Conservation (phyloP, 2,888 invertebrate species). For the Diachrysia chrysitis region DNA sequence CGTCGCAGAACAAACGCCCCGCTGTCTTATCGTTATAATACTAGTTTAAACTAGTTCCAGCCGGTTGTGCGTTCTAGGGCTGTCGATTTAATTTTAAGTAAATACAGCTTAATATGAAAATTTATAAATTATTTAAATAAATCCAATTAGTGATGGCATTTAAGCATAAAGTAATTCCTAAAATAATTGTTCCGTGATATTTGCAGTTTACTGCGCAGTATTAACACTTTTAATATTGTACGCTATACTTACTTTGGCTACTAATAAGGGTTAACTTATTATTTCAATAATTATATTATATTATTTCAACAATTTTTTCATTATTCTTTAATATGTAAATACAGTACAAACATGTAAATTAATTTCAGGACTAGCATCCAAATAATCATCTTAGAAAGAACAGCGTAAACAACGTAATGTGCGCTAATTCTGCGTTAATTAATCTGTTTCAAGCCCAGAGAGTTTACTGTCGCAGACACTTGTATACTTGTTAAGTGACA, state of each 20-base stretch:
- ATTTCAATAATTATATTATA: too few species aligned
- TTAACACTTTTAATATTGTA: too few species aligned
- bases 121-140: too few species aligned
- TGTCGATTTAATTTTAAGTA: conserved; percentile 14
- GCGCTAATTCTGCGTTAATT: conserved; percentile 1
- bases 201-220: too few species aligned
- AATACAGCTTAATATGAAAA: too few species aligned
- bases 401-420: not conserved
- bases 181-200: not conserved
- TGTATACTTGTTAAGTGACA: conserved; percentile 18
- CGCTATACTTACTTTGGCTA: too few species aligned
- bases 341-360: not conserved
- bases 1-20: conserved; percentile 54
- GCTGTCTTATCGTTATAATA: conserved; percentile 62
- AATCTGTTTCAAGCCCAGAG: not conserved
- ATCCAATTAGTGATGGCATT: too few species aligned
- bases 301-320: too few species aligned
- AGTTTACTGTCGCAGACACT: not conserved
- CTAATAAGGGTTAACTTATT: too few species aligned
- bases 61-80: conserved; percentile 45
- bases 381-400: conserved; percentile 2
- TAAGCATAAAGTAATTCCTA: not conserved
- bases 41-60: conserved; percentile 61
- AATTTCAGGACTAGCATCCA: not conserved
- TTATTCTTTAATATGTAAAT: too few species aligned